Base-by-base conservation (phyloP, 1,140 invertebrate species). In the Drosophila mojavensis region DNA sequence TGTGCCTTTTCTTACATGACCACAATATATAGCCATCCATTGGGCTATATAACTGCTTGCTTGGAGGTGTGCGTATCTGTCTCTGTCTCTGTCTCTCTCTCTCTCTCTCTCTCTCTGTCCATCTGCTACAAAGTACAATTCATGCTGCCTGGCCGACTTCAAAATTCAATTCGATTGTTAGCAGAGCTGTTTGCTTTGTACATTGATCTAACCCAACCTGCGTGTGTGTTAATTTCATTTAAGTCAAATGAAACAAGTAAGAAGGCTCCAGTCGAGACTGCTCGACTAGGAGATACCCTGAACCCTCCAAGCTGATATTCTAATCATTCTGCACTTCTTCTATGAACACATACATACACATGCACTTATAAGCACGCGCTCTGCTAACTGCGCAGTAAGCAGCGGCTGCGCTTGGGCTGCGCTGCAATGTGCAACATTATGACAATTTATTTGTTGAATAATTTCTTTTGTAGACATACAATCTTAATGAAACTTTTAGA, bases 151-250 rank as follows among this genome's bases (percentile, higher is more conserved):
- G 10, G 28, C 28, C 47, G 45, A 58, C 70, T 54, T 59, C 63
- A 71, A 75, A 68, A 76, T 82, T 79, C 69, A 82, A 88, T 79
- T 79, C 79, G 75, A 88, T 88, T 88, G 76, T 62, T 54, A 53
- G 45, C 5, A 33, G 9, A 63, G 56, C 10, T 17, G 43, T 9
- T 17, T 9, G 43, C n/a, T 24, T 3, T 6, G n/a, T 13, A 45
- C 15, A 45, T 45, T 45, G 43, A 17, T 47, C 43, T 47, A 17
- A 39, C 1, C 36, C 33, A 36, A 36, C 33, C 28, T 5, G 4
- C 3, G 43, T 24, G 5, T 58, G 69, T 66, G 63, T 36, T 59
- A 59, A 72, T 60, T 60, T 63, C 63, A 73, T 66, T 66, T 66
- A 59, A 66, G 54, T 30, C 62, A 59, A 66, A 72, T 67, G n/a